Percentiles rank a stretch among this genome's conserved stretches.
These are phyloP conservation scores for Megalops atlanticus DNA, from an alignment of 2,113 vertebrate genomes.

Conservation along the genomic window DNA sequence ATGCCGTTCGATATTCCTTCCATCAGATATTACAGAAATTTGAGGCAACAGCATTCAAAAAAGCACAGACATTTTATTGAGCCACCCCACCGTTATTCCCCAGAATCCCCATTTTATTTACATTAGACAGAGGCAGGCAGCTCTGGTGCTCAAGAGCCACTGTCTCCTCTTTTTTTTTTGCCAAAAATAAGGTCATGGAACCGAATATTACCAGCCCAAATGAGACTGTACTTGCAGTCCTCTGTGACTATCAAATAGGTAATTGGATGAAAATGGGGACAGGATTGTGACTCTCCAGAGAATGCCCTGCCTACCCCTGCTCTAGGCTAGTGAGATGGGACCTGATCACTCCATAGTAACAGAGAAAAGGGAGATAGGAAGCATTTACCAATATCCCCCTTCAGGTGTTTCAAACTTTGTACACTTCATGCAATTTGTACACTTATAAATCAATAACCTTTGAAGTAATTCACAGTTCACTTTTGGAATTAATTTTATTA, in stretches of 20 bases:
- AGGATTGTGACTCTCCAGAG: too few relatives aligned
- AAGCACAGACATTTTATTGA: conserved; percentile 8
- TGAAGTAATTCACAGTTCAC: too few relatives aligned
- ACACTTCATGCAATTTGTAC: neutral
- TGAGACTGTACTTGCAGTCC: neutral
- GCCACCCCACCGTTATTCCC: neutral
- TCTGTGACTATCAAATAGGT: neutral
- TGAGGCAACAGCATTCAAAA: neutral
- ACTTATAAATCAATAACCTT: too few relatives aligned
- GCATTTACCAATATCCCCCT: neutral
- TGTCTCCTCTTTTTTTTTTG: neutral
- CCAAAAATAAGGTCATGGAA: neutral
- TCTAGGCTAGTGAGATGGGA: neutral
- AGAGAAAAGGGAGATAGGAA: neutral
- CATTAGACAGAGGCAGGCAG: neutral
- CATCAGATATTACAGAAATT: neutral
- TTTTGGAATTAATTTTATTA: too few relatives aligned
- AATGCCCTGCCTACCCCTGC: neutral
- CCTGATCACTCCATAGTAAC: neutral
- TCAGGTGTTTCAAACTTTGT: neutral
- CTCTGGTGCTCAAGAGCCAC: neutral
- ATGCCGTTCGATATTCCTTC: neutral
- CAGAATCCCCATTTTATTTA: neutral
- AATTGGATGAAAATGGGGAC: neutral
- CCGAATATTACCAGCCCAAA: neutral